These are phyloP conservation scores for Agrilus planipennis DNA, from an alignment of 1,140 invertebrate species.

Conservation along the genomic window DNA sequence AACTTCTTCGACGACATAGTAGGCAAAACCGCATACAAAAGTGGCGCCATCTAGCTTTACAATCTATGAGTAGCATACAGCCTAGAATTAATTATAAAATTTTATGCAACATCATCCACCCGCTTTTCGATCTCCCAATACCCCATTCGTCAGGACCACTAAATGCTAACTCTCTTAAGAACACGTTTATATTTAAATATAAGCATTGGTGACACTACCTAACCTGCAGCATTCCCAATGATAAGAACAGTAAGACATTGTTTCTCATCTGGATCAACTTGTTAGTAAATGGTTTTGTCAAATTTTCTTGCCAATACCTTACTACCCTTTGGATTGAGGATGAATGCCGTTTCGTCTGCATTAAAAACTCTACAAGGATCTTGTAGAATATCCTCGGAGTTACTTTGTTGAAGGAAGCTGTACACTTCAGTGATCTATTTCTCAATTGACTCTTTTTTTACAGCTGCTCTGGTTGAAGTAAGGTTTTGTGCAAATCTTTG, in stretches of 20 bases:
- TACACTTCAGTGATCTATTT: conserved; percentile 12
- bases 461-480: conserved; percentile 8
- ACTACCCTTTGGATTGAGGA: conserved; percentile 20
- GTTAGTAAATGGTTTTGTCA: conserved; percentile 24
- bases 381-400: conserved; percentile 16
- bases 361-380: conserved; percentile 28
- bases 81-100: no score
- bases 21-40: no score
- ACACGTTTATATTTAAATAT: conserved; percentile 29
- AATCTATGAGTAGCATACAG: no score
- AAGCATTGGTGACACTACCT: conserved; percentile 28
- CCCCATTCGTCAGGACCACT: conserved; percentile 13
- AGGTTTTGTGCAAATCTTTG: conserved; percentile 9
- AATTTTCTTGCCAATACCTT: conserved; percentile 24
- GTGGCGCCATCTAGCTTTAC: no score
- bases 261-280: conserved; percentile 28
- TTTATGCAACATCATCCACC: conserved; percentile 19
- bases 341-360: conserved; percentile 28
- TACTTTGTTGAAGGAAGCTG: conserved; percentile 6
- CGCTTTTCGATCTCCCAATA: background rate
- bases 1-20: no score
- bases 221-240: conserved; percentile 28
- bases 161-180: conserved; percentile 18
- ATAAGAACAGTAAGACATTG: conserved; percentile 31
- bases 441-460: conserved; percentile 11